Conservation (phyloP, 2,113 vertebrate genomes). For the Xiphophorus couchianus region DNA sequence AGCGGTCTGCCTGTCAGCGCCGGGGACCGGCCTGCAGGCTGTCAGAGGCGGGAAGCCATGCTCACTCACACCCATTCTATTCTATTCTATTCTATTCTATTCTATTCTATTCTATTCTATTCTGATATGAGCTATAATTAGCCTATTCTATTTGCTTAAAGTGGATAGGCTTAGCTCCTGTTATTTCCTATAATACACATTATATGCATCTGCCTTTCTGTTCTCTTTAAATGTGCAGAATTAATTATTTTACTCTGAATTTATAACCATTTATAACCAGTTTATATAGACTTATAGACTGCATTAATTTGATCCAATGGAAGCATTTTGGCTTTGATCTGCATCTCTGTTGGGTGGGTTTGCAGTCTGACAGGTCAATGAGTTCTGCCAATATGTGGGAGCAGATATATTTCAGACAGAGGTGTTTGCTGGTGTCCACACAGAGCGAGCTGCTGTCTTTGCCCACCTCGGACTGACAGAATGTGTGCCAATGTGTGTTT, state of each 20-base stretch:
- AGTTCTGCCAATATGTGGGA: slow-evolving; percentile 53
- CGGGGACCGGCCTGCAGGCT: slow-evolving; percentile 33
- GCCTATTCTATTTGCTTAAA: background rate
- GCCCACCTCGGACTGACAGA: slow-evolving; percentile 15
- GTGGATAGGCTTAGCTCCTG: background rate
- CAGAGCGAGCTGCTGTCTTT: background rate
- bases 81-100: slow-evolving; percentile 1
- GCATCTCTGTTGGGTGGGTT: slow-evolving; percentile 28
- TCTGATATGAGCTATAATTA: background rate
- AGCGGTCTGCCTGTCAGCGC: slow-evolving; percentile 34
- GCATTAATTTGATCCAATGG: background rate
- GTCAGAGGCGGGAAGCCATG: slow-evolving; percentile 11
- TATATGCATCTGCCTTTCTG: background rate
- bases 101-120: slow-evolving; percentile 12
- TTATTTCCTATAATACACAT: background rate
- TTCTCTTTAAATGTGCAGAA: background rate
- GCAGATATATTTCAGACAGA: slow-evolving; percentile 56
- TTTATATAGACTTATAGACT: background rate
- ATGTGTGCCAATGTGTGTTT: slow-evolving; percentile 25
- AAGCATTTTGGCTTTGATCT: slow-evolving; percentile 49
- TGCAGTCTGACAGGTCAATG: slow-evolving; percentile 18
- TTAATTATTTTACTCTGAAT: background rate
- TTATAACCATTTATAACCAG: background rate
- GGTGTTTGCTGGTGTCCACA: slow-evolving; percentile 2
- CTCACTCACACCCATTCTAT: slow-evolving; percentile 1